Base-by-base conservation (phyloP, 2,888 invertebrate genomes). In the Baronia brevicornis region DNA sequence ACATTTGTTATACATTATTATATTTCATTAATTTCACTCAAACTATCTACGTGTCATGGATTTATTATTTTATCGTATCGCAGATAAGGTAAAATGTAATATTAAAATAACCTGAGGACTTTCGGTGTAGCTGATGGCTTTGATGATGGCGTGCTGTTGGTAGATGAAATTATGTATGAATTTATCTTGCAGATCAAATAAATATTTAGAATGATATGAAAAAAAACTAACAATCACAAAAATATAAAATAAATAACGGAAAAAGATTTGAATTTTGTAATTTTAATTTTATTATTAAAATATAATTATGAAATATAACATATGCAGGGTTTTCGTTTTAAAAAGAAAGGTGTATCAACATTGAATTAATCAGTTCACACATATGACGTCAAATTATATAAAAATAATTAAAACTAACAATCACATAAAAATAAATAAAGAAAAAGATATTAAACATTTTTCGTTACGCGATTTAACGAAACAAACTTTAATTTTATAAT, bases 81-180 rank as follows among this genome's bases (percentile, higher is more conserved):
- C 45, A 35, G 39, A 48, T 54, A 49, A 65, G 67, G 65, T 62
- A 48, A 54, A 60, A 64, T 60, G 52, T 60, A 60, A 65, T 48
- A 46, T 49, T 53, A 46, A 46, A 66, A 52, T 74, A 78, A 84
- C 84, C 84, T 84, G 82, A 84, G 64, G 79, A 60, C 58, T 84
- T 84, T 80, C 84, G 68, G 75, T 84, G 84, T 73, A 82, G 70
- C 73, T 84, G 84, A 79, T 84, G 82, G 64, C 80, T 80, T 79
- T 74, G 80, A 64, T 80, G 79, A 68, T 66, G 80, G 58, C 79
- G 82, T 84, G 84, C 82, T 80, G 84, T 66, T 60, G 75, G 63
- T 79, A 75, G 60, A 78, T 79, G 77, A 69, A 80, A 79, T 66
- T 55, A 67, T 57, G 51, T 53, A 74, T 75, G 71, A 66, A 62